Evolutionary conservation across 2,888 invertebrate genomes (phyloP), one percentile per base, ranked within the genome.

Genomic region (Drosophila atroscutellata): DNA sequence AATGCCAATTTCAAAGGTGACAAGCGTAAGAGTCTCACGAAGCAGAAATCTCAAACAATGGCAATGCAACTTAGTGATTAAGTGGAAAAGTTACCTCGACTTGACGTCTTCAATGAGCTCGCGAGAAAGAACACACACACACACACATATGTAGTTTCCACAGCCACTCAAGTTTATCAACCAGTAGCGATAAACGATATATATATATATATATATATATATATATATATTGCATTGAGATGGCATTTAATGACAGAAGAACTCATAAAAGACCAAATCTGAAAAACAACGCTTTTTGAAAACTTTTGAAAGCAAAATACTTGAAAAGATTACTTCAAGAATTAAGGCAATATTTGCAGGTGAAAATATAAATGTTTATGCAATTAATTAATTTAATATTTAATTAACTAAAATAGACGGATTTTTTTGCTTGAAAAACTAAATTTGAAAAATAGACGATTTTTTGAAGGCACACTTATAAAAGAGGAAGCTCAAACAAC

Each of bases 41-140:
- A 36, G 47, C 59, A 55, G 39, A 47, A 36, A 39, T 37, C 37
- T 26, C 50, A 24, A 42, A 73, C 67, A 73, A 77, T 78, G 61
- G 18, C n/a, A 42, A 39, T 52, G 55, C 73, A 67, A 56, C 65
- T 11, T 77, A 57, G 54, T 77, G 77, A 80, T 79, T 80, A 76
- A 79, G 77, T 72, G 76, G 71, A 56, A 78, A 80, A 80, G 42
- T 76, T 79, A 52, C 3, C 30, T 28, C 20, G 57, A 45, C 11
- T 65, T 60, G 76, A 76, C 68, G 49, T 71, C 20, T 32, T 58
- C 67, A 67, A 70, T 50, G 78, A 28, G 37, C 42, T 26, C 18
- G 18, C 37, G 4, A 32, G 9, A 30, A 55, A 24, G 42, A 5
- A 54, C 18, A 26, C 3, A 56, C 15, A 56, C 15, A 49, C 2